Percentiles rank a stretch among this genome's conserved stretches.
phyloP scores from a whole-genome alignment of 2,113 vertebrate species.

The Oophaga pumilio region DNA sequence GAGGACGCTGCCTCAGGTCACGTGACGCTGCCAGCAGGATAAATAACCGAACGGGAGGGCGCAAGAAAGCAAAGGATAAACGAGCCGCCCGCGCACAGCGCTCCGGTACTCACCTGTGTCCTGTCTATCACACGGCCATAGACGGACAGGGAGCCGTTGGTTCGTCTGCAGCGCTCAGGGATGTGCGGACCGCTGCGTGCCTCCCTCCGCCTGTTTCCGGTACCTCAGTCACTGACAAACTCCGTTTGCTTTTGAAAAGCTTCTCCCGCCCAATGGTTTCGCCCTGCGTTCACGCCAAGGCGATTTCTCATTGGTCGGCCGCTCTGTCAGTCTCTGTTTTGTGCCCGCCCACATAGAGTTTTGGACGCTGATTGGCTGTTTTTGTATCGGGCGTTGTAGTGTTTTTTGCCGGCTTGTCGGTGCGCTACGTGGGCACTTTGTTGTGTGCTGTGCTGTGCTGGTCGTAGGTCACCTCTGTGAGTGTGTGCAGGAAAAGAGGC shows the following conservation, averaged over 20 bases:
- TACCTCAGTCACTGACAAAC: background rate
- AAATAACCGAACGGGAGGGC: constrained; percentile 12
- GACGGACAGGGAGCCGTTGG: background rate
- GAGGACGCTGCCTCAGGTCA: no score
- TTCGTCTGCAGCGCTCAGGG: no score
- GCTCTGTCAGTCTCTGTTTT: background rate
- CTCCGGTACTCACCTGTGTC: background rate
- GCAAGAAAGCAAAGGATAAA: background rate
- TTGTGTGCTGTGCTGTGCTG: no score
- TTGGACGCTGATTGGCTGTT: background rate
- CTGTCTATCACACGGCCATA: background rate
- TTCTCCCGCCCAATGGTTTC: constrained; percentile 4
- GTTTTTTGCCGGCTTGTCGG: background rate
- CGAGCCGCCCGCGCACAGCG: background rate
- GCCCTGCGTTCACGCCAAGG: no score
- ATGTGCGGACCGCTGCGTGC: background rate
- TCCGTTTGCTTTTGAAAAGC: constrained; percentile 34
- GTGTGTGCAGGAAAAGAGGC: no score
- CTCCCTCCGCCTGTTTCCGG: constrained; percentile 8
- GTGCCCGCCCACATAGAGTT: background rate
- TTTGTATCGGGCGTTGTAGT: background rate
- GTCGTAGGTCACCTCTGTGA: no score
- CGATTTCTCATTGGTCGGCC: background rate
- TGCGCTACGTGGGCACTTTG: background rate
- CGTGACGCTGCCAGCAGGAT: no score